These are phyloP conservation scores for Microcebus ravelobensis DNA, from an alignment of 2,113 vertebrate genomes.

Conservation along the genomic window DNA sequence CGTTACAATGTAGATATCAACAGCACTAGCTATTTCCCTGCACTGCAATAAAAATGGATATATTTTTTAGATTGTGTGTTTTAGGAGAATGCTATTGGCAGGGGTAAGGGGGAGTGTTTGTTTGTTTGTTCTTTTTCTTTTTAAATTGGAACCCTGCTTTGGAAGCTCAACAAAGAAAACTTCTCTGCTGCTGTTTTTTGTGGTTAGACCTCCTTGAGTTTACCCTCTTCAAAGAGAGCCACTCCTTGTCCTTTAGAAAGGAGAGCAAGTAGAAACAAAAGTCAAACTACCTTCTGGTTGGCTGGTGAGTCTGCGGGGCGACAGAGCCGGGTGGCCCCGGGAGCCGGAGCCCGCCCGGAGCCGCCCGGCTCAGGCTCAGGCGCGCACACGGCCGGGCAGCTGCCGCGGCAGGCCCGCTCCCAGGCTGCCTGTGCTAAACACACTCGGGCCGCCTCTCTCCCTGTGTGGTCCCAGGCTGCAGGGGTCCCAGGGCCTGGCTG, in stretches of 20 bases:
- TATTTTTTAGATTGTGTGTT: not conserved
- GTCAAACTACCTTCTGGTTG: not conserved
- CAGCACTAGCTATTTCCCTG: not conserved
- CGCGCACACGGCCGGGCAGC: not conserved
- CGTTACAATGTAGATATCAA: too few species aligned
- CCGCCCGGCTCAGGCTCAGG: not conserved
- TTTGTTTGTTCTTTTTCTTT: not conserved
- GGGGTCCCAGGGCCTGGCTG: not conserved
- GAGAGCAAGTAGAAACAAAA: not conserved
- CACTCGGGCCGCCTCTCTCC: not conserved
- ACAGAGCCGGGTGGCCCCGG: not conserved
- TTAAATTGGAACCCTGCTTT: not conserved
- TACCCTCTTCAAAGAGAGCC: conserved; percentile 34
- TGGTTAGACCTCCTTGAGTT: conserved; percentile 20
- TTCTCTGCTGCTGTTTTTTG: not conserved
- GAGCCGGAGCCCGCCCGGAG: not conserved
- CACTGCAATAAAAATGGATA: not conserved
- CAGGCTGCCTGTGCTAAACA: conserved; percentile 39
- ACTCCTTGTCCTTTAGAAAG: conserved; percentile 22
- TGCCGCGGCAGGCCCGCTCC: not conserved
- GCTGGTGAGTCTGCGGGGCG: rapidly evolving
- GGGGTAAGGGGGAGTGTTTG: not conserved
- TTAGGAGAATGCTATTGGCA: not conserved
- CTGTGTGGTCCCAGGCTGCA: conserved; percentile 68
- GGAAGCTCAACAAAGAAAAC: conserved; percentile 41